phyloP scores from a whole-genome alignment of 2,888 invertebrate genomes.

The Empis livida region DNA sequence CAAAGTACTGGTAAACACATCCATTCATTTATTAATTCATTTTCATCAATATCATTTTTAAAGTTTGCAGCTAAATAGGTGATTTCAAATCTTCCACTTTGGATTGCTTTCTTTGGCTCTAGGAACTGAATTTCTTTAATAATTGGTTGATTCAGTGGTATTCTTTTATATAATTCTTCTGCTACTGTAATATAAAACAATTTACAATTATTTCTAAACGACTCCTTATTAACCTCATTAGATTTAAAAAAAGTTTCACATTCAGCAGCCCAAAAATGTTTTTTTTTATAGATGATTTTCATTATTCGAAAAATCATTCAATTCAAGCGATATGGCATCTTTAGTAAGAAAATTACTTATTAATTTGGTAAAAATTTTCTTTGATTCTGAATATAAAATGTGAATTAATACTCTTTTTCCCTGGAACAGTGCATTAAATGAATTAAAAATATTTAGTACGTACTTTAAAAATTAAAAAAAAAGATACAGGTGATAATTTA shows the following conservation, averaged over 20 bases:
- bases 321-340: background rate
- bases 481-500: background rate
- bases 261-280: background rate
- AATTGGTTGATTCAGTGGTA: background rate
- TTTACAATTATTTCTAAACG: background rate
- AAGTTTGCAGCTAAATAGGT: background rate
- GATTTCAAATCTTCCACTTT: background rate
- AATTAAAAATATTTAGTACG: background rate
- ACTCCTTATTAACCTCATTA: background rate
- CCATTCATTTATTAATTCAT: background rate
- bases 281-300: background rate
- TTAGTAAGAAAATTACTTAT: background rate
- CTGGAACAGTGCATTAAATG: conserved; percentile 1
- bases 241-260: background rate
- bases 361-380: background rate
- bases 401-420: conserved; percentile 1
- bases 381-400: background rate
- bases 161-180: background rate
- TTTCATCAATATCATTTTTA: background rate
- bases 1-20: background rate
- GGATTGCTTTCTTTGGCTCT: background rate
- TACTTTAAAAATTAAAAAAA: background rate
- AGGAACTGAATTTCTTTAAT: background rate
- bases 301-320: background rate
- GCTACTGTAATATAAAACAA: background rate